Base-by-base conservation (phyloP, 2,888 invertebrate genomes). In the Chrysomela aeneicollis region DNA sequence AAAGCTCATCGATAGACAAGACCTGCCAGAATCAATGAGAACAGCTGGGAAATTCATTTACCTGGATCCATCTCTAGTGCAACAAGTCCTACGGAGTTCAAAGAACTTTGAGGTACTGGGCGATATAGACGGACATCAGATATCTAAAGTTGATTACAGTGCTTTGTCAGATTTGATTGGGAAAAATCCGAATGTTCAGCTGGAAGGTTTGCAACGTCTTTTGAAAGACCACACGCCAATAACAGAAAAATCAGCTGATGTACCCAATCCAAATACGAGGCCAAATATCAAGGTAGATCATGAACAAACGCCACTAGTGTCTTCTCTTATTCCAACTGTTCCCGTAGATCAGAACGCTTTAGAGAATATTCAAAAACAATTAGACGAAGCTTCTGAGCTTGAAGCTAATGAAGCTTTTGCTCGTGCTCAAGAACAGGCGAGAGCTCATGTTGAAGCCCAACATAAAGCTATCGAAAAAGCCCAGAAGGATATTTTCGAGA, bases 171-270 rank as follows among this genome's bases (percentile, higher is more conserved):
- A 84, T 0, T 74, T 87, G 6, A 77, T 87, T 30, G 86, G 85
- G 17, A 85, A 85, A 75, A 80, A 83, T 1, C 85, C 86, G 0
- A 79, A 80, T 6, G 82, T 83, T 61, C 86, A 87, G 76, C 79
- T 87, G 18, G 81, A 85, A 70, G 86, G 86, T 0, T 76, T 87
- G 1, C 83, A 85, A 49, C 82, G 84, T 62, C 73, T 87, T 3
- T 71, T 86, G 49, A 59, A 71, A 26, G 18, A 74, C 19, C 72
- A 73, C 78, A 85, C 78, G 46, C 85, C 86, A 1, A 85, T 85
- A 30, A 82, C 81, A 19, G 86, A 86, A 79, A 80, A 84, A 46
- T 73, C 83, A 1, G 79, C 83, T 46, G 85, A 85, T 61, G 75
- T 85, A 53, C 83, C 82, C 59, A 83, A 85, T 71, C 81, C 83